A percentile compares a stretch with the other conserved stretches of the same genome.
Conservation (phyloP, 2,797 vertebrate genomes). For the Poeciliopsis paucimaculata region DNA sequence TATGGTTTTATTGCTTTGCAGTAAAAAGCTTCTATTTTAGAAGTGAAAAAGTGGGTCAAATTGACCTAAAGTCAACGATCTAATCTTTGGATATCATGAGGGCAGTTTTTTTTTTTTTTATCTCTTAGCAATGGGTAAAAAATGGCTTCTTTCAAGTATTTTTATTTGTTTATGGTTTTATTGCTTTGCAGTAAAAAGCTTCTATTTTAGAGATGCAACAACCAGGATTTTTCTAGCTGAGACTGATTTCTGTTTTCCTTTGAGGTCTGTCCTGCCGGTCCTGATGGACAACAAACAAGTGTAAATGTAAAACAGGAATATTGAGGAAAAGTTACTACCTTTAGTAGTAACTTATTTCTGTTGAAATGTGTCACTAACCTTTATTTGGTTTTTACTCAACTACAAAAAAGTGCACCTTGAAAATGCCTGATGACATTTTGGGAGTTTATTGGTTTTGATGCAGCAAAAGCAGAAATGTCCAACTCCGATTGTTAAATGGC, state of each 20-base stretch:
- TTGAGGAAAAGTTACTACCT: background rate
- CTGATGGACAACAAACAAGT: background rate
- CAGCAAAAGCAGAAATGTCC: background rate
- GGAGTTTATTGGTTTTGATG: background rate
- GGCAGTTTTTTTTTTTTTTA: too few species aligned
- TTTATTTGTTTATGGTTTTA: background rate
- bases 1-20: background rate
- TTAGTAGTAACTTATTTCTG: background rate
- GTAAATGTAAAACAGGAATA: background rate
- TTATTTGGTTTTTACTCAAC: background rate
- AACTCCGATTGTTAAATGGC: background rate
- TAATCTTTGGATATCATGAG: background rate
- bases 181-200: background rate
- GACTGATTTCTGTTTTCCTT: background rate
- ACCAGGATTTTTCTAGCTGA: background rate
- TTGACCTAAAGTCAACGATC: background rate
- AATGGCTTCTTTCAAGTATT: background rate
- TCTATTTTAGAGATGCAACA: background rate
- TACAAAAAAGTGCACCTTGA: background rate
- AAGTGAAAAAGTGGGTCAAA: too few species aligned
- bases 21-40: background rate
- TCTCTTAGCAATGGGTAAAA: too few species aligned
- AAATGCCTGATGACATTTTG: background rate
- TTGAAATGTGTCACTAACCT: background rate
- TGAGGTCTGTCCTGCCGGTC: background rate